phyloP scores from a whole-genome alignment of 2,888 invertebrate species.

The Cephus rjabovi region DNA sequence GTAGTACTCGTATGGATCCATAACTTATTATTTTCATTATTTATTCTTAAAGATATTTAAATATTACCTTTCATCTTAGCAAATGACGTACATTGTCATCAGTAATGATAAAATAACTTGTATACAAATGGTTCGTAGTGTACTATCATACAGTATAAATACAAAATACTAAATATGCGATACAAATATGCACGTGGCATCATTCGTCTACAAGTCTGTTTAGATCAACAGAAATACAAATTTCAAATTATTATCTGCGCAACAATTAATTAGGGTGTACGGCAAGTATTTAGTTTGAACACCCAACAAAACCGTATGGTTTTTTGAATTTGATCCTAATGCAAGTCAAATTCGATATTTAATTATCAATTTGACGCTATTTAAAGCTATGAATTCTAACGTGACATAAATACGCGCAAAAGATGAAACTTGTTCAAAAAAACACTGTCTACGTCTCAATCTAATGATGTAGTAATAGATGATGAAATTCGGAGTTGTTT shows the following conservation, averaged over 20 bases:
- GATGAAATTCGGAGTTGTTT: not conserved
- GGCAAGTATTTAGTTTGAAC: not conserved
- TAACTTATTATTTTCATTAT: constrained; percentile 7
- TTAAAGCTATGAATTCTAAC: not conserved
- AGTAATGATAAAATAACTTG: not conserved
- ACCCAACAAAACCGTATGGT: not conserved
- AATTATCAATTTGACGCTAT: not conserved
- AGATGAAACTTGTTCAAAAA: not conserved
- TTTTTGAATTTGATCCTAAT: not conserved
- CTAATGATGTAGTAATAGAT: not conserved
- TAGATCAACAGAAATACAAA: not conserved
- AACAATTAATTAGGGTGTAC: not conserved
- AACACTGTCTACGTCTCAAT: not conserved
- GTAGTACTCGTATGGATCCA: constrained; percentile 67
- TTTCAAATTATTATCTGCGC: no score
- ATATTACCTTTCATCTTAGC: not conserved
- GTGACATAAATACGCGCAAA: not conserved
- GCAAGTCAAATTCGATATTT: not conserved
- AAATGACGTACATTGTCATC: not conserved
- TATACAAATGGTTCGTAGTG: not conserved
- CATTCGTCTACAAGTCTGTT: not conserved
- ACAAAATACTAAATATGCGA: not conserved
- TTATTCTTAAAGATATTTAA: not conserved
- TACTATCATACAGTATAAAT: not conserved
- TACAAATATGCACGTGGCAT: not conserved